Base-by-base conservation (phyloP, 2,888 invertebrate genomes). In the Phytoseiulus persimilis region DNA sequence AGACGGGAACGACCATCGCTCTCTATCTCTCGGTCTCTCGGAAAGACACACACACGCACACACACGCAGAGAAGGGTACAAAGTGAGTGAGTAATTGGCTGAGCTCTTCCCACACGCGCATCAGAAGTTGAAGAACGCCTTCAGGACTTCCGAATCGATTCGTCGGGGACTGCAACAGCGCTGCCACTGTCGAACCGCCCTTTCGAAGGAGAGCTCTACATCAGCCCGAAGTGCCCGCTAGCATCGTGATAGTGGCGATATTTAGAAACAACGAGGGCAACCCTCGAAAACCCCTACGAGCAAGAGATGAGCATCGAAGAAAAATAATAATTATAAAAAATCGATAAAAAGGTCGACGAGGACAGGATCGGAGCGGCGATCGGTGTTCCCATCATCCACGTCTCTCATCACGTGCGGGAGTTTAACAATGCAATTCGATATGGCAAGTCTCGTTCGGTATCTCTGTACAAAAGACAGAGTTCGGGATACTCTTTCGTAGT, bases 71-170 rank as follows among this genome's bases (percentile, higher is more conserved):
- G 65, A 65, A 65, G 23, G 65, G 65, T 65, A 65, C 65, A 65
- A 65, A 65, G 65, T 65, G 65, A 65, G 65, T 65, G 65, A 65
- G 65, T 65, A 65, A 65, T 65, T 65, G 65, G 65, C 65, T 65
- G 28, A 65, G 65, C 65, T 65, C 65, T 14, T 65, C 65, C 65
- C 65, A 18, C 5, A 14, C 28, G 65, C 65, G 18, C 14, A 65
- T 65, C 65, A 65, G 65, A 28, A 65, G 65, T 65, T 65, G 23
- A 65, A 65, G 65, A 65, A 65, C 65, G 65, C 65, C 65, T 65
- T 65, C 65, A 28, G 28, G 28, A 65, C 65, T 65, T 65, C 65
- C 65, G 14, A 65, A 23, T 65, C 18, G 65, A 65, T 65, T 65
- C 23, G 65, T 14, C 65, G 65, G 65, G 18, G 23, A 28, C 1